Base-by-base conservation (phyloP, 2,888 invertebrate species). In the Campoletis raptor region DNA sequence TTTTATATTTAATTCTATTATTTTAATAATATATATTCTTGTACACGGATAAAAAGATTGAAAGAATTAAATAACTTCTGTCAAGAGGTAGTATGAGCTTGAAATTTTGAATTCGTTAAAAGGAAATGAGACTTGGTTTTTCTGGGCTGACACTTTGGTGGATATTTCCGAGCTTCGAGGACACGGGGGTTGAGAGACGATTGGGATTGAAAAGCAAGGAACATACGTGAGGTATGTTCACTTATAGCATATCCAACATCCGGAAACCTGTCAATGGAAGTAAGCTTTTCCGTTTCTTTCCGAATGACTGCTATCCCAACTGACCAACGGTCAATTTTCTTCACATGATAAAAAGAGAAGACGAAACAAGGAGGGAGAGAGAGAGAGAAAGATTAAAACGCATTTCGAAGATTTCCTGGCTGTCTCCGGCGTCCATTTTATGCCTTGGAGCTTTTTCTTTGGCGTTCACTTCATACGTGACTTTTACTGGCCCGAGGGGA, bases 331-430 rank as follows among this genome's bases (percentile, higher is more conserved):
- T 66, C 66, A 37, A 40, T 66, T 40, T 30, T 61, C 12, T 61
- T 15, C 12, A 12, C 57, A 12, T 12, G 57, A 30, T 61, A 30
- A 30, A 61, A 61, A 61, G 30, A 57, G 24, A 74, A 40, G 10
- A 4, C 45, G 45, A 24, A 12, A 42, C 12, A 52, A 10, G 24
- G 54, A 18, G 12, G 6, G 66, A 57, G 76, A 30, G 36, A 30
- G 66, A 12, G 66, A 9, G n/a, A 15, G 78, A 52, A 36, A 70
- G 79, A 80, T 80, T 79, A 76, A 76, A 79, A 70, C 79, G 82
- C 54, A 83, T 72, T 80, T 83, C 42, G 52, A 83, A 80, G 85
- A 85, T 85, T 85, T 85, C 85, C 82, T 83, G 69, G 80, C 64
- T 66, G 77, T 74, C 74, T 42, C 52, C 40, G 42, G 57, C 61